Evolutionary conservation across 2,888 invertebrate species (phyloP).

Genomic region (Gari tellinella): DNA sequence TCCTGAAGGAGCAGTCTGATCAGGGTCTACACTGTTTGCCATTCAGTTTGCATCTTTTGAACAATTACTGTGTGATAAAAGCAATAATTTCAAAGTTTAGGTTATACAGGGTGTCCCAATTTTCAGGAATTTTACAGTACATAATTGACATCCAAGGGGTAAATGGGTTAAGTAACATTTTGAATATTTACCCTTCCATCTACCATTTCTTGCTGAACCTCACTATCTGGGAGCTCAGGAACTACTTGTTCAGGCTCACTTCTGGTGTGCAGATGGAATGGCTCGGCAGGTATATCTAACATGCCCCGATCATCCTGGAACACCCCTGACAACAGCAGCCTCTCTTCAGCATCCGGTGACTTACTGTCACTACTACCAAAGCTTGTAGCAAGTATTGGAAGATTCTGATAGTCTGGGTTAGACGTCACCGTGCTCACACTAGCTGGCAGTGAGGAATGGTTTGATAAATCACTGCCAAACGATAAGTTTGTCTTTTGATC

Average conservation of each 20-base stretch:
- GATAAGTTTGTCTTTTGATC: slow-evolving; percentile 52
- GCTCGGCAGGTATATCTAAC: slow-evolving; percentile 44
- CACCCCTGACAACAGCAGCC: slow-evolving; percentile 59
- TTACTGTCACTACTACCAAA: slow-evolving; percentile 38
- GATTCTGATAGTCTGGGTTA: slow-evolving; percentile 31
- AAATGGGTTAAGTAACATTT: too few species aligned
- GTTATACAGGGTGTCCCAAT: too few species aligned
- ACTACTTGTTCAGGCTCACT: slow-evolving; percentile 39
- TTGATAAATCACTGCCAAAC: slow-evolving; percentile 53
- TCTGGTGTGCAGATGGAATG: slow-evolving; percentile 29
- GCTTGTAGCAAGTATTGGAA: slow-evolving; percentile 41
- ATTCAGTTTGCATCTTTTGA: too few species aligned
- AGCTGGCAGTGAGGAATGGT: slow-evolving; percentile 44
- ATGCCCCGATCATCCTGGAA: slow-evolving; percentile 62
- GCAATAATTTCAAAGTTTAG: too few species aligned
- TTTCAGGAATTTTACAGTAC: too few species aligned
- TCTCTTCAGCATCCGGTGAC: slow-evolving; percentile 61
- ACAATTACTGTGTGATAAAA: too few species aligned
- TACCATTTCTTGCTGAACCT: background rate
- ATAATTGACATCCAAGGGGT: too few species aligned
- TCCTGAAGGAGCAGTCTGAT: too few species aligned
- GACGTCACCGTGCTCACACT: slow-evolving; percentile 58
- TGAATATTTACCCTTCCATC: background rate
- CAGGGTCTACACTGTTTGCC: too few species aligned
- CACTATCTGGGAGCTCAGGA: slow-evolving; percentile 12